Percentiles rank a stretch among this genome's conserved stretches.
Evolutionary conservation across 1,140 invertebrate species (phyloP).

Genomic region (Drosophila bipectinata): DNA sequence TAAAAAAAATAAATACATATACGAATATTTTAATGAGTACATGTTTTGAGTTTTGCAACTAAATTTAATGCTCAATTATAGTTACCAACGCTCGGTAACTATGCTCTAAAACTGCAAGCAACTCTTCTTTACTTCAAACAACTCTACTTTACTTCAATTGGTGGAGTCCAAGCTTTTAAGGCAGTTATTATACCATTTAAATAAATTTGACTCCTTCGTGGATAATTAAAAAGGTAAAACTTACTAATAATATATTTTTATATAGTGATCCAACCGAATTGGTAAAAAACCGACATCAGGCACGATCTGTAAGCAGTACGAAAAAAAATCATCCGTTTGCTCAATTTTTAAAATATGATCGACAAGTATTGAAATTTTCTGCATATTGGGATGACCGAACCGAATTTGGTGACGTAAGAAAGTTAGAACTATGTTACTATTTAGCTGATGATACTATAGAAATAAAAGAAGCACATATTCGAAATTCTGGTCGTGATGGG

Average conservation of each 20-base stretch:
- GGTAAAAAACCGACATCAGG: constrained; percentile 66
- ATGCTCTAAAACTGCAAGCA: too few relatives aligned
- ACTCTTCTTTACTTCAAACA: too few relatives aligned
- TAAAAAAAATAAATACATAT: too few relatives aligned
- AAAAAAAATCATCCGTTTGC: constrained; percentile 85
- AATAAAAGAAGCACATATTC: constrained; percentile 89
- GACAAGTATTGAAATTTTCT: constrained; percentile 92
- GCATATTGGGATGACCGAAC: constrained; percentile 95
- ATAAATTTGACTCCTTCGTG: too few relatives aligned
- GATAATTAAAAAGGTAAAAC: too few relatives aligned
- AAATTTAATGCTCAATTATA: too few relatives aligned
- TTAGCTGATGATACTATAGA: constrained; percentile 95
- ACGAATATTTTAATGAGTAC: too few relatives aligned
- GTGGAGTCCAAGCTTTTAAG: too few relatives aligned
- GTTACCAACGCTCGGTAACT: too few relatives aligned
- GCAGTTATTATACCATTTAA: too few relatives aligned
- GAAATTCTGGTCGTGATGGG: constrained; percentile 89
- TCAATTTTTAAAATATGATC: constrained; percentile 91
- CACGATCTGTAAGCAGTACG: constrained; percentile 8
- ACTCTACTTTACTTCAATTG: too few relatives aligned
- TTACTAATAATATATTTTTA: background rate
- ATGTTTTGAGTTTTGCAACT: too few relatives aligned
- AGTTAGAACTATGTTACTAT: constrained; percentile 93
- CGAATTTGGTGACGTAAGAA: constrained; percentile 89
- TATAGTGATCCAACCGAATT: constrained; percentile 85